These are phyloP conservation scores for Notothenia coriiceps DNA, from an alignment of 2,113 vertebrate species.

Conservation along the genomic window DNA sequence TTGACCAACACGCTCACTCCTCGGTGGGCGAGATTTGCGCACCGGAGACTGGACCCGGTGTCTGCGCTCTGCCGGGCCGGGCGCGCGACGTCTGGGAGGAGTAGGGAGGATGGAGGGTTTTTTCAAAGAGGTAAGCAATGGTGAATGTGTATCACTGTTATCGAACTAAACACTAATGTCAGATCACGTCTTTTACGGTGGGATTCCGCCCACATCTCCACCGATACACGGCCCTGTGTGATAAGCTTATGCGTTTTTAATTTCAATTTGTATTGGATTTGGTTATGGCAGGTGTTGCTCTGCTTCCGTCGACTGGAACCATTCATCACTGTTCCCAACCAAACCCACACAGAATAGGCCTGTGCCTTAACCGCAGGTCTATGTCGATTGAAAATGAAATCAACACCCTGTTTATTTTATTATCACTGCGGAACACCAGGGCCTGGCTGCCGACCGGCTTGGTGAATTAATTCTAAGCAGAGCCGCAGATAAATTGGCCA, in stretches of 20 bases:
- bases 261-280: conserved; percentile 8
- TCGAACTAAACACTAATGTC: conserved; percentile 5
- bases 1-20: conserved; percentile 30
- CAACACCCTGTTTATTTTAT: conserved; percentile 19
- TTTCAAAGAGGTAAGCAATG: conserved; percentile 81
- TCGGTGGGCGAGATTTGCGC: conserved; percentile 55
- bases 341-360: conserved; percentile 14
- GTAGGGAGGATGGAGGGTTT: conserved; percentile 83
- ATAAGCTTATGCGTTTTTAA: not conserved
- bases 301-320: conserved; percentile 23
- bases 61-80: conserved; percentile 67
- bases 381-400: not conserved
- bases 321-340: not conserved
- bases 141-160: conserved; percentile 38
- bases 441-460: conserved; percentile 37
- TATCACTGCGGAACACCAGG: conserved; percentile 51
- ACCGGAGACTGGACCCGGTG: conserved; percentile 60
- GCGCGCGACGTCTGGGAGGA: conserved; percentile 71
- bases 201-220: conserved; percentile 1
- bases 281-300: conserved; percentile 62
- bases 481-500: conserved; percentile 73
- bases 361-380: not conserved
- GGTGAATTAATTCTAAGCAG: conserved; percentile 55
- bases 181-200: not conserved
- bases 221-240: not conserved